Evolutionary conservation across 2,888 invertebrate species (phyloP), one percentile per base, ranked within the genome.

Genomic region (Malachius bipustulatus): DNA sequence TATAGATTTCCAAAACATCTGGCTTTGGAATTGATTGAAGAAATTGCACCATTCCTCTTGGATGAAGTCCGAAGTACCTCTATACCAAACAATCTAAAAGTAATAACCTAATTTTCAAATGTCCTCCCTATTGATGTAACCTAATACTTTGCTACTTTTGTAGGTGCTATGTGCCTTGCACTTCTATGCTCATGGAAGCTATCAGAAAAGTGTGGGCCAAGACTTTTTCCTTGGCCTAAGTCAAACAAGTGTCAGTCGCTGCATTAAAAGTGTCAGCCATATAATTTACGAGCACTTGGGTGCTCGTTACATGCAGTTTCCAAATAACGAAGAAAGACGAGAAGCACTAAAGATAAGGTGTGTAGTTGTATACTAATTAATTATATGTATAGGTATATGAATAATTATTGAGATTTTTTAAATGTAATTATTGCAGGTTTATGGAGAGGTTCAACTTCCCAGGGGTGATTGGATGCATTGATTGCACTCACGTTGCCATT

Each of bases 401-500:
- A n/a, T n/a, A n/a, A n/a, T n/a, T n/a, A n/a, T n/a, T n/a, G n/a
- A n/a, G n/a, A n/a, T n/a, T n/a, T 24, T 8, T 8, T 24, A 24
- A 24, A 8, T 8, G 8, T 29, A 8, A n/a, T 29, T 9, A 9
- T 29, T 8, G 8, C 11, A 29, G 29, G 11, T 29, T 29, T 29
- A n/a, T n/a, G 9, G n/a, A 29, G 10, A 8, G 11, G 11, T 6
- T 9, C 6, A 11, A 11, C n/a, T 31, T 35, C 3, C 30, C 29
- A 4, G 34, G 29, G 10, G 35, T 36, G 10, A 35, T 44, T 12
- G 44, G 45, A 4, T 39, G 38, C 16, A 32, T 47, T 14, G 42
- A 47, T 32, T 42, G 44, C 12, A 47, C 46, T 3, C 47, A 47
- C 19, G 40, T 47, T 2, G 41, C 43, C 6, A 44, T 47, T 27